Percentiles rank a stretch among this genome's conserved stretches.
phyloP scores from a whole-genome alignment of 2,888 invertebrate genomes.

The Marronus borbonicus region DNA sequence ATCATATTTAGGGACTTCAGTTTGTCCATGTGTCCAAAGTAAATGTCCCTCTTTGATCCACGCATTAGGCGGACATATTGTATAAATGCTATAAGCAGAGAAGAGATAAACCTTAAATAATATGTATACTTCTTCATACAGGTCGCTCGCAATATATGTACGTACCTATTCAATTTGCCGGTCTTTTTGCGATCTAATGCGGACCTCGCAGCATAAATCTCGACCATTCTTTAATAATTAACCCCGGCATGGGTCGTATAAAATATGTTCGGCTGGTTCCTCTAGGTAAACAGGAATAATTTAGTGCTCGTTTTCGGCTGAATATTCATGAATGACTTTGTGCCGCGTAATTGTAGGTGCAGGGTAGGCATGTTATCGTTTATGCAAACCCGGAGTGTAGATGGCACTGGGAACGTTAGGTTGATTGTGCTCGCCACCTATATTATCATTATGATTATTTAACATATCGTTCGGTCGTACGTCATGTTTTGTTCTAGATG shows the following conservation, averaged over 20 bases:
- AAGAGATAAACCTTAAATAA: neutral
- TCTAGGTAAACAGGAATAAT: constrained; percentile 61
- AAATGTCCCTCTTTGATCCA: too few species aligned
- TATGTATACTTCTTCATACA: neutral
- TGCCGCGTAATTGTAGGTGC: constrained; percentile 57
- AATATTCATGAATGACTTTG: constrained; percentile 61
- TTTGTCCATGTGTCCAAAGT: too few species aligned
- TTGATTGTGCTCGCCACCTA: neutral
- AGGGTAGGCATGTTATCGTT: constrained; percentile 53
- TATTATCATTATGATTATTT: constrained; percentile 20
- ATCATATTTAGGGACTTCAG: too few species aligned
- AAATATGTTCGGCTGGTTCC: constrained; percentile 58
- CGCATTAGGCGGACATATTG: too few species aligned
- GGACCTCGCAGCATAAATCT: constrained; percentile 27
- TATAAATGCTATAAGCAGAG: too few species aligned
- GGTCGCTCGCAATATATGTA: neutral
- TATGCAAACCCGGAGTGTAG: constrained; percentile 22
- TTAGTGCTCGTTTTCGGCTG: constrained; percentile 55
- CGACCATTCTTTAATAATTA: constrained; percentile 59
- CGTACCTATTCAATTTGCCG: neutral
- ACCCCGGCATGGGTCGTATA: constrained; percentile 54
- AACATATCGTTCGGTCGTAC: neutral
- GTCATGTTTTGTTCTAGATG: neutral
- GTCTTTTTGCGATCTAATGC: constrained; percentile 13
- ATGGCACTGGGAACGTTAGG: constrained; percentile 20